Conservation (phyloP, 2,797 vertebrate species). For the Mus spretus region DNA sequence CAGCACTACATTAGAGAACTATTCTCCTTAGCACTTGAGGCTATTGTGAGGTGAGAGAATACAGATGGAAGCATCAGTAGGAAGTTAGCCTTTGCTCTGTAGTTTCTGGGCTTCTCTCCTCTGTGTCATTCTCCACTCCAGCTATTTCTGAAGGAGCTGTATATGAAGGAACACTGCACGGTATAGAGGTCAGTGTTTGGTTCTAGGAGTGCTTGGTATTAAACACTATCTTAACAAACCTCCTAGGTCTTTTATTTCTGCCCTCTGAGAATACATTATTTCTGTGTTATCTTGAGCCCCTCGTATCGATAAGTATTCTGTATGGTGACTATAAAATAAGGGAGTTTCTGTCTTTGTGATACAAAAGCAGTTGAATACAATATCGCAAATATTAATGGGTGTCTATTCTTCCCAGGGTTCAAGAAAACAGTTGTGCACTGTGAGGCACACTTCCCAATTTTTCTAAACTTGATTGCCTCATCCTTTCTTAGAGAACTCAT, state of each 20-base stretch:
- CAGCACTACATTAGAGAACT: not conserved
- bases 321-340: not conserved
- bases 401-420: not conserved
- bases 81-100: not conserved
- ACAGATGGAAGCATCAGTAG: not conserved
- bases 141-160: not conserved
- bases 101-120: not conserved
- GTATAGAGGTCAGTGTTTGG: not conserved
- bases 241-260: not conserved
- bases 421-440: not conserved
- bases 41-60: not conserved
- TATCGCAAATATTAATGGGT: too few species aligned
- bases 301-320: not conserved
- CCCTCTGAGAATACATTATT: not conserved
- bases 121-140: not conserved
- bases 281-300: not conserved
- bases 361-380: not conserved
- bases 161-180: not conserved
- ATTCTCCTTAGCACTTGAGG: not conserved
- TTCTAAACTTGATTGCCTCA: not conserved
- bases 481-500: not conserved
- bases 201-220: not conserved
- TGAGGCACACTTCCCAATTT: not conserved
- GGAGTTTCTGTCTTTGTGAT: not conserved
- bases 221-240: not conserved